Conservation (phyloP, 2,797 vertebrate genomes). For the Muraenolepis orangiensis region DNA sequence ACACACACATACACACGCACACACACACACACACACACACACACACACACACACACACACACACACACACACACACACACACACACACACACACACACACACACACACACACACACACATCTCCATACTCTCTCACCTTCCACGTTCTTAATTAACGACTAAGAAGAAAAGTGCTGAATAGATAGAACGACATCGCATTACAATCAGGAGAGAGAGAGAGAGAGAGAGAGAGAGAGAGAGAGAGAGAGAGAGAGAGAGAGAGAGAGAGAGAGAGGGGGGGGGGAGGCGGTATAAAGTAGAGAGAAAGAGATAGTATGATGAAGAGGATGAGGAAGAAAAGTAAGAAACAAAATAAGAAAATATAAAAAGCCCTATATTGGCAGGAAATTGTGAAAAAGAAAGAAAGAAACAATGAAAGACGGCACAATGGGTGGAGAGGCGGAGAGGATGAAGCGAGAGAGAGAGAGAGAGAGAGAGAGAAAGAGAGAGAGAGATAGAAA, state of each 20-base stretch:
- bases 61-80: conserved; percentile 32
- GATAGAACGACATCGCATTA: conserved; percentile 82
- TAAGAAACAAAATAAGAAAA: too few relatives aligned
- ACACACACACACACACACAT: conserved; percentile 26
- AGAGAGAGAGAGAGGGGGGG: background rate
- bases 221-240: conserved; percentile 2
- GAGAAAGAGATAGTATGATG: conserved; percentile 9
- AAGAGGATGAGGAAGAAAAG: too few relatives aligned
- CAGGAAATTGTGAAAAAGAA: background rate
- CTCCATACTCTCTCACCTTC: conserved; percentile 22
- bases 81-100: conserved; percentile 32
- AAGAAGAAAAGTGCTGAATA: conserved; percentile 90
- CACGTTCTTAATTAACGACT: conserved; percentile 92
- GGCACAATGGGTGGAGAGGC: background rate
- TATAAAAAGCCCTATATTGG: background rate
- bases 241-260: too few relatives aligned
- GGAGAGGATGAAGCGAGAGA: background rate
- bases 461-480: too few relatives aligned
- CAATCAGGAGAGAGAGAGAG: conserved; percentile 54
- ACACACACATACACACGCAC: too few relatives aligned
- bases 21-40: conserved; percentile 34
- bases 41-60: conserved; percentile 27
- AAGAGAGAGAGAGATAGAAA: too few relatives aligned
- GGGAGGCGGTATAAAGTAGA: conserved; percentile 17
- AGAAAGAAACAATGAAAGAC: background rate